Conservation (phyloP, 2,797 vertebrate genomes). For the Sciaenops ocellatus region DNA sequence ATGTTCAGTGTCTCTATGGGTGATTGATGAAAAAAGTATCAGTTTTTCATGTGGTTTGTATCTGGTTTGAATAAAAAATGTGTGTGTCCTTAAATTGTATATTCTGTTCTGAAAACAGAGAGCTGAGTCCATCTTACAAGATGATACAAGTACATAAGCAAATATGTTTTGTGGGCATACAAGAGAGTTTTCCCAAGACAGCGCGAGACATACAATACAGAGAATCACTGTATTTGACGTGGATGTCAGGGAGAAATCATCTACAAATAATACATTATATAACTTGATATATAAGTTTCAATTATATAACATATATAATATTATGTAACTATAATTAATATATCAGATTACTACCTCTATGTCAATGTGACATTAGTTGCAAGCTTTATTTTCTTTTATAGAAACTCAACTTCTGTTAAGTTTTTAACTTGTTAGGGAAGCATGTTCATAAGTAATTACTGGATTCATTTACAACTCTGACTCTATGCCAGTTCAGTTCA, state of each 20-base stretch:
- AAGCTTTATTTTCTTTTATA: constrained; percentile 14
- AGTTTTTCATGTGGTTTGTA: constrained; percentile 13
- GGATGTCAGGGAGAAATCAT: background rate
- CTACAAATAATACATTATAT: background rate
- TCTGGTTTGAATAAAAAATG: constrained; percentile 6
- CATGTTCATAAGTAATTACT: too few species aligned
- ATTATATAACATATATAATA: too few species aligned
- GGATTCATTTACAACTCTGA: background rate
- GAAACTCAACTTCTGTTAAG: background rate
- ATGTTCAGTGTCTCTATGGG: constrained; percentile 12
- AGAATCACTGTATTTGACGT: background rate
- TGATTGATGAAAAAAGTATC: constrained; percentile 7
- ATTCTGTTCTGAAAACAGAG: constrained; percentile 9
- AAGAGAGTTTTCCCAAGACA: background rate
- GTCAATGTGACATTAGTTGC: constrained; percentile 1
- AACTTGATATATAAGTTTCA: too few species aligned
- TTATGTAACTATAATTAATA: constrained; percentile 17
- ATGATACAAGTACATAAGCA: background rate
- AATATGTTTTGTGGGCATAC: background rate
- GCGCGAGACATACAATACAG: background rate
- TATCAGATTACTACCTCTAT: constrained; percentile 34
- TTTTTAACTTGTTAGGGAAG: too few species aligned
- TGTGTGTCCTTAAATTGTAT: background rate
- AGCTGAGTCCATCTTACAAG: constrained; percentile 13
- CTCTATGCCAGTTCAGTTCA: background rate